Evolutionary conservation across 1,140 invertebrate species (phyloP), one percentile per base, ranked within the genome.

Genomic region (Drosophila albomicans): DNA sequence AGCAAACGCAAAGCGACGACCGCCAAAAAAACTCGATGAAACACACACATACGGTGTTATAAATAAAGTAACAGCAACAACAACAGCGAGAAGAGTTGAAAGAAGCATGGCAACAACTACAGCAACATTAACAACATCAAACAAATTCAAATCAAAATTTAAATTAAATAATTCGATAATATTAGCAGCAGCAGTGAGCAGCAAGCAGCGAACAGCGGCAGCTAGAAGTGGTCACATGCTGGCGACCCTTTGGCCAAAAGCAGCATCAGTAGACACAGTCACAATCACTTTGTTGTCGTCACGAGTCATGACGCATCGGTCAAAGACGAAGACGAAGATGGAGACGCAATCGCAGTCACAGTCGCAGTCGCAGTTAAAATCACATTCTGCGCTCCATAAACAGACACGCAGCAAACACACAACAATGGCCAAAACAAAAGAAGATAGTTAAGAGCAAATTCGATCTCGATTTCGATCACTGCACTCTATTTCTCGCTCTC

Each of bases 131-230:
- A 64, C 66, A 79, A 64, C 79, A 81, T 78, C 79, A 70, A 76
- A 76, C 74, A 76, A 87, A 81, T 81, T 81, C 78, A 89, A 88
- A 88, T 85, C 81, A 78, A 88, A 89, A 88, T 89, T 89, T 85
- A 85, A 88, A 89, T 88, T 72, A 88, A 89, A 89, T 85, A 82
- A 89, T 75, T 65, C 63, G 51, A 80, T 61, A 64, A 74, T 72
- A 67, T 76, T 79, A 75, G 81, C 52, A 11, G 58, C 67, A 15
- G 15, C 16, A 16, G 16, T 16, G 16, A 51, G 49, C 8, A 20
- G 11, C 32, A 30, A 32, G 48, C 10, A 30, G 20, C n/a, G 16
- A 28, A 3, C 38, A 65, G 51, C 16, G 59, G 62, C 54, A 56
- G 30, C 65, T 72, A 88, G 85, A 87, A 87, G 85, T 78, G 77